Percentiles rank a stretch among this genome's conserved stretches.
These are phyloP conservation scores for Onychomys arenicola DNA, from an alignment of 2,797 vertebrate species.

Conservation along the genomic window DNA sequence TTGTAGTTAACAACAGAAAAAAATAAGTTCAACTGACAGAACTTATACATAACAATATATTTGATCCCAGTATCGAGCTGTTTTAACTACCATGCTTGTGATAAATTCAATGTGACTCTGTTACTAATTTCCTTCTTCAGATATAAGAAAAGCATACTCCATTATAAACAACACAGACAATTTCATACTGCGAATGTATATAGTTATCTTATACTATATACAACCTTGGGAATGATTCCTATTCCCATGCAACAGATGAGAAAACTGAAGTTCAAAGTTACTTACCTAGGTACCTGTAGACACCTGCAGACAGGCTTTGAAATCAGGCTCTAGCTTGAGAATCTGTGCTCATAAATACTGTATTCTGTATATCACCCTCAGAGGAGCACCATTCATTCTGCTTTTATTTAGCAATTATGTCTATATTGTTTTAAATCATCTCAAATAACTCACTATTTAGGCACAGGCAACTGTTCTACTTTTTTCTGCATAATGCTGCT, in stretches of 20 bases:
- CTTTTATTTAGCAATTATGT: constrained; percentile 25
- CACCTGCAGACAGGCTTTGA: neutral
- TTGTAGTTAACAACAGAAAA: constrained; percentile 9
- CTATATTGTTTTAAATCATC: neutral
- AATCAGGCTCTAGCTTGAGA: neutral
- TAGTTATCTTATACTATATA: neutral
- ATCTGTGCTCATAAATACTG: neutral
- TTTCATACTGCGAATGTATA: neutral
- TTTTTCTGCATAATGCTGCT: neutral
- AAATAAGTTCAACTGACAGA: neutral
- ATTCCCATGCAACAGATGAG: neutral
- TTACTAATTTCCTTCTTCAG: constrained; percentile 6
- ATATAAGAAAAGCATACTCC: neutral
- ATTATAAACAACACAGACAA: neutral
- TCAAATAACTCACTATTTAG: neutral
- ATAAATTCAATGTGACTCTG: neutral
- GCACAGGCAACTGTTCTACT: neutral
- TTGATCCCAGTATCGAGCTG: neutral
- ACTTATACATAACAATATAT: neutral
- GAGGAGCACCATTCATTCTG: neutral
- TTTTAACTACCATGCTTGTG: neutral
- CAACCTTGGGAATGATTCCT: neutral
- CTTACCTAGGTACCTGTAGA: neutral
- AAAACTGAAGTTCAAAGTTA: neutral
- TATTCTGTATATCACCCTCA: neutral